A percentile compares a stretch with the other conserved stretches of the same genome.
Conservation (phyloP, 2,888 invertebrate species). For the Orthosia gracilis region DNA sequence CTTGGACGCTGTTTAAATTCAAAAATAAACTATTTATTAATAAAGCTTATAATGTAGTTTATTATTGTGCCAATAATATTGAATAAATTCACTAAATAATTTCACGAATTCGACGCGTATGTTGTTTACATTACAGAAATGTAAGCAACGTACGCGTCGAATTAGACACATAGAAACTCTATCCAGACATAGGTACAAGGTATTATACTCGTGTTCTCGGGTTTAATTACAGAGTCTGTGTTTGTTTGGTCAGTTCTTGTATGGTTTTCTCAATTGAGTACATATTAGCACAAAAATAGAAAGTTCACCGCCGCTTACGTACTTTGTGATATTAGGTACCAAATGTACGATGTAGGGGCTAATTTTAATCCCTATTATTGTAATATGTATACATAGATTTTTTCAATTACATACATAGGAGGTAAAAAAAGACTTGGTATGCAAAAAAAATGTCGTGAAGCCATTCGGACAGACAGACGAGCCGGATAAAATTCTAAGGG, state of each 20-base stretch:
- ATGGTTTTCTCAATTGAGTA: neutral
- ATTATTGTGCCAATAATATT: neutral
- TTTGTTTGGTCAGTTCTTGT: neutral
- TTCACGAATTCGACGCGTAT: neutral
- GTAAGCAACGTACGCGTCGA: no score
- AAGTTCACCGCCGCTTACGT: no score
- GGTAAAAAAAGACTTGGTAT: no score
- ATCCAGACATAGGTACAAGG: slow-evolving; percentile 1
- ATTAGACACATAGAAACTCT: slow-evolving; percentile 4
- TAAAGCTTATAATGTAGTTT: no score
- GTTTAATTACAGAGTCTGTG: neutral
- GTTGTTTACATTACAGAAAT: neutral
- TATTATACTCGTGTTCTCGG: slow-evolving; percentile 6
- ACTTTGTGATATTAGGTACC: no score
- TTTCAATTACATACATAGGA: no score
- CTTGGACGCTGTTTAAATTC: no score
- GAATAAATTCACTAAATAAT: slow-evolving; percentile 13
- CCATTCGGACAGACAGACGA: no score
- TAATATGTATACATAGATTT: neutral
- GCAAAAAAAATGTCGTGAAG: no score
- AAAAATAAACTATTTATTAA: neutral
- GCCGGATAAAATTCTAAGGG: no score
- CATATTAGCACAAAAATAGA: no score
- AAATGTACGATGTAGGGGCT: neutral
- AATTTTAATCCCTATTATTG: no score